Base-by-base conservation (phyloP, 2,888 invertebrate genomes). In the Stictocephala bisonia region DNA sequence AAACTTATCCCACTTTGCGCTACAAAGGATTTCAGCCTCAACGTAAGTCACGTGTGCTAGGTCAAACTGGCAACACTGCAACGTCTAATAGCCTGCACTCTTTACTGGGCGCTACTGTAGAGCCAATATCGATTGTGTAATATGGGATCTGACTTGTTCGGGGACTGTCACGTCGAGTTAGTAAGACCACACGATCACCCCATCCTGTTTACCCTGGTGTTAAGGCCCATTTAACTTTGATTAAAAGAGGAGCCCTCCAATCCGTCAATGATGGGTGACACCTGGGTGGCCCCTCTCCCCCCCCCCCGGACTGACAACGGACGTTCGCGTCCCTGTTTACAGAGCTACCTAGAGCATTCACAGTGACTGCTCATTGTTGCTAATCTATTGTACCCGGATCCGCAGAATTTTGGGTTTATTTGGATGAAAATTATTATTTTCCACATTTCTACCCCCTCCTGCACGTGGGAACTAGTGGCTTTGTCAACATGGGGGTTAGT, bases 401-500 rank as follows among this genome's bases (percentile, higher is more conserved):
- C 24, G 35, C 20, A 44, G 64, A 41, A 40, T 64, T 41, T 40
- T 44, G 64, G 44, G 64, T 27, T 64, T 64, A 64, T 64, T 64
- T 64, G 64, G 64, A 64, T 64, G 64, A 64, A 64, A 44, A 64
- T 64, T 64, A 64, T 64, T 64, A 64, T 64, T 64, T 64, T 64
- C 64, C 64, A 64, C 44, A 64, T 64, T 64, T 60, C 40, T 22
- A 11, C 40, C 22, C 41, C 15, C 26, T 27, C 24, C 41, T 26
- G 7, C 20, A n/a, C 3, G 15, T 20, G 35, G 41, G 64, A 20
- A 44, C 18, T 41, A 24, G 64, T 41, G 64, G 64, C 44, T 64
- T 64, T 64, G 64, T 64, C 41, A 64, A 64, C 64, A 64, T 29
- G n/a, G 64, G 27, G 64, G 3, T 2, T 27, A 3, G 26, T 22